These are phyloP conservation scores for Phrynocephalus forsythii DNA, from an alignment of 2,797 vertebrate genomes.

Conservation along the genomic window DNA sequence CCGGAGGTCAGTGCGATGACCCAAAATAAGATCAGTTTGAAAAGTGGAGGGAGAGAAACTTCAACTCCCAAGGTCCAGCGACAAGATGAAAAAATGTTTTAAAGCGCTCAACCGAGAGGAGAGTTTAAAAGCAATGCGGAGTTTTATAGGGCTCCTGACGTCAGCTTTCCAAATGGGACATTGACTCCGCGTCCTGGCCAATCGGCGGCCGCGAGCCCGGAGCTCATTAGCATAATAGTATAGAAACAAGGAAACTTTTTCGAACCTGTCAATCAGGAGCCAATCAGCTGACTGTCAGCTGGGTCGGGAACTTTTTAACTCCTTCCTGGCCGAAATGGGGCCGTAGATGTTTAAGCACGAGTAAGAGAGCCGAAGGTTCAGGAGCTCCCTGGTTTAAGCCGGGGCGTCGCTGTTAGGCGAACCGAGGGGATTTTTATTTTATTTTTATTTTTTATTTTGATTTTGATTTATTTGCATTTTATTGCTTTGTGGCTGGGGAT, in stretches of 20 bases:
- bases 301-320: conserved; percentile 76
- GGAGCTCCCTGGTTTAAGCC: not conserved
- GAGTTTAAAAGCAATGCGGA: conserved; percentile 94
- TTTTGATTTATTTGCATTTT: too few species aligned
- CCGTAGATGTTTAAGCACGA: too few species aligned
- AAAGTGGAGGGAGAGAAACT: conserved; percentile 18
- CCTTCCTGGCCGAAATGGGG: conserved; percentile 50
- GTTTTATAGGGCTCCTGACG: conserved; percentile 96
- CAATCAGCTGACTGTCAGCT: conserved; percentile 97
- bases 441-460: too few species aligned
- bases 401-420: not conserved
- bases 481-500: not conserved
- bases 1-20: conserved; percentile 33
- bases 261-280: conserved; percentile 86
- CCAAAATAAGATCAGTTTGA: conserved; percentile 6
- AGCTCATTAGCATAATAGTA: conserved; percentile 93
- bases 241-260: conserved; percentile 90
- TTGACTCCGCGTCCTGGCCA: conserved; percentile 86
- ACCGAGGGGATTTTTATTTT: too few species aligned
- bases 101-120: conserved; percentile 91
- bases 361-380: not conserved
- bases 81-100: conserved; percentile 85
- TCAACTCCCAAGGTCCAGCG: conserved; percentile 78
- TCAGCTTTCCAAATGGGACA: conserved; percentile 85
- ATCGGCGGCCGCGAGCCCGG: conserved; percentile 81